Percentiles rank a stretch among this genome's conserved stretches.
Evolutionary conservation across 37 sponge, comb jelly and placozoan species (phyloP).

Genomic region (Oopsacas minuta): DNA sequence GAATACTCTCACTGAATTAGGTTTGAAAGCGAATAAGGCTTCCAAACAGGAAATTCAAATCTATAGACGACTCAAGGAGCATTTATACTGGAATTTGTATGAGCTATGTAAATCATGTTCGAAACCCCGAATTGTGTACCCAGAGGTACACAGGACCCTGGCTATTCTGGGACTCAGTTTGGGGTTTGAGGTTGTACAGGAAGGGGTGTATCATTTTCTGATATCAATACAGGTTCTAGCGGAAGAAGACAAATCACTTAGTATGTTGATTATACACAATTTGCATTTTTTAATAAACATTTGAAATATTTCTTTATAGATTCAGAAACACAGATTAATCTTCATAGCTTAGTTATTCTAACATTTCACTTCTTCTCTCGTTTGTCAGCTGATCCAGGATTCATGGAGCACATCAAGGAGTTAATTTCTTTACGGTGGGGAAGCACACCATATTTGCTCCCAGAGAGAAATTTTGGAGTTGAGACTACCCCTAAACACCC

Average conservation of each 20-base stretch:
- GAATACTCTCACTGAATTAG: neutral
- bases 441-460: neutral
- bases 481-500: neutral
- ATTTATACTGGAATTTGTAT: neutral
- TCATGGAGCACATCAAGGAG: neutral
- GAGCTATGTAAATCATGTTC: neutral
- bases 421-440: neutral
- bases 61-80: neutral
- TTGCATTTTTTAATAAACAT: too few species aligned
- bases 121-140: neutral
- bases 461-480: neutral
- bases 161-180: neutral
- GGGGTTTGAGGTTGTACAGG: slow-evolving; percentile 1
- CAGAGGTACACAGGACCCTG: neutral
- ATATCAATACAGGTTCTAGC: neutral
- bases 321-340: neutral
- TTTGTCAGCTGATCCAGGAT: neutral
- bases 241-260: neutral
- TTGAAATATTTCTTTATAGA: neutral
- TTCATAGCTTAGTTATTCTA: neutral
- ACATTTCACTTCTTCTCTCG: slow-evolving; percentile 7
- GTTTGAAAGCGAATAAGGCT: neutral
- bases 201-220: neutral
- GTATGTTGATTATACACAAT: too few species aligned
- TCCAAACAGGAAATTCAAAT: neutral